These are phyloP conservation scores for Astatoreochromis straeleni DNA, from an alignment of 2,113 vertebrate genomes.

Conservation along the genomic window DNA sequence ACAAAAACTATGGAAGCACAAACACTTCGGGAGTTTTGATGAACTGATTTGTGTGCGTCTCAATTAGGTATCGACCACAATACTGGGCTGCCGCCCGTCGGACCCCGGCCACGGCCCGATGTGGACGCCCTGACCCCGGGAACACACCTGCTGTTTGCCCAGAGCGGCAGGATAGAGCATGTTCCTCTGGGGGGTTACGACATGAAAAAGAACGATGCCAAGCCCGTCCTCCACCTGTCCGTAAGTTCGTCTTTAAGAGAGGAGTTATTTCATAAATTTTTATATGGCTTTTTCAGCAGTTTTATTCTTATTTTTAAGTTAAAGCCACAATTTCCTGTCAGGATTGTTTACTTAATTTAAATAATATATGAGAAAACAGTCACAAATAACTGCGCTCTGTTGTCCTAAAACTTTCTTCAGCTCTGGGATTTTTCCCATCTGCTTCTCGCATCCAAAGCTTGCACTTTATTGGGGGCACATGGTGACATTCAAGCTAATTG, in stretches of 20 bases:
- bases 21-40: neutral
- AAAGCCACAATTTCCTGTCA: neutral
- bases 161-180: slow-evolving; percentile 86
- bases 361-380: neutral
- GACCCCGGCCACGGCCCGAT: slow-evolving; percentile 77
- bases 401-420: neutral
- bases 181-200: slow-evolving; percentile 78
- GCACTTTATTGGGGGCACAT: slow-evolving; percentile 52
- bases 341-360: neutral
- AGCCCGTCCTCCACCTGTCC: slow-evolving; percentile 79
- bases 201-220: slow-evolving; percentile 80
- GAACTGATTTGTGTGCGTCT: neutral
- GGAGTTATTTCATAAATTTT: neutral
- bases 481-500: slow-evolving; percentile 50
- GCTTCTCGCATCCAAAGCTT: neutral
- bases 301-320: neutral
- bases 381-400: neutral
- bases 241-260: slow-evolving; percentile 66
- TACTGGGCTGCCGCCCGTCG: slow-evolving; percentile 50
- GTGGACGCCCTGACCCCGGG: slow-evolving; percentile 79
- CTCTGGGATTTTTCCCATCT: slow-evolving; percentile 1
- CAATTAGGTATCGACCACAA: slow-evolving; percentile 72
- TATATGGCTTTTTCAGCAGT: neutral
- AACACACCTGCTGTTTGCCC: slow-evolving; percentile 84
- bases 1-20: neutral